These are phyloP conservation scores for Leucoraja ocellata DNA, from an alignment of 2,797 vertebrate genomes.

Conservation along the genomic window DNA sequence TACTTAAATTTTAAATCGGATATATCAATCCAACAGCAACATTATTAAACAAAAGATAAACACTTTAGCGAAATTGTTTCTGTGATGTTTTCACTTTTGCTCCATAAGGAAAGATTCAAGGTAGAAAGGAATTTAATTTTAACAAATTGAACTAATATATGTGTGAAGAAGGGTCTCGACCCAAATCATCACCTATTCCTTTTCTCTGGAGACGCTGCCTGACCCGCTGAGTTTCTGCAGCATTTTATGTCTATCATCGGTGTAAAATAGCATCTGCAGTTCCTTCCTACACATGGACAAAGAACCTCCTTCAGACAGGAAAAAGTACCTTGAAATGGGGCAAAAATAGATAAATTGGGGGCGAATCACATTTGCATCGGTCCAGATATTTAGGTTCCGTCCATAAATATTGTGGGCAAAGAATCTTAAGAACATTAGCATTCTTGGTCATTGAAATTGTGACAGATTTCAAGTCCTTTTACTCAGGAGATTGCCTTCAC, in stretches of 20 bases:
- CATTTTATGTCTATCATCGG: too few relatives aligned
- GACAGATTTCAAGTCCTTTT: background rate
- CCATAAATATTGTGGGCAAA: background rate
- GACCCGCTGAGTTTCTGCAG: too few relatives aligned
- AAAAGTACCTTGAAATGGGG: background rate
- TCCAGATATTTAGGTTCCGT: background rate
- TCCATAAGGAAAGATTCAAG: background rate
- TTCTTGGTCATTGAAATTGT: background rate
- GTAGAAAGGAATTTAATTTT: background rate
- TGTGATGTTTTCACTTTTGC: background rate
- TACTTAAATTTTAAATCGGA: background rate
- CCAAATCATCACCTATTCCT: too few relatives aligned
- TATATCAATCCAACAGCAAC: background rate
- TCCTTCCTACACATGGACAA: background rate
- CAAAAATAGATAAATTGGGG: background rate
- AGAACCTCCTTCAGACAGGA: background rate
- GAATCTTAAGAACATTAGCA: background rate
- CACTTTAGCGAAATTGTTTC: background rate
- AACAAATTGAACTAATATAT: background rate
- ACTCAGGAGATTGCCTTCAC: background rate
- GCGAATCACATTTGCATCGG: background rate
- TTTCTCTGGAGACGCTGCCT: too few relatives aligned
- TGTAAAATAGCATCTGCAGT: too few relatives aligned
- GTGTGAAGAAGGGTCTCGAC: too few relatives aligned
- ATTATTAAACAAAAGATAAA: background rate